Base-by-base conservation (phyloP, 2,797 vertebrate species). In the Sebastes iracundus region DNA sequence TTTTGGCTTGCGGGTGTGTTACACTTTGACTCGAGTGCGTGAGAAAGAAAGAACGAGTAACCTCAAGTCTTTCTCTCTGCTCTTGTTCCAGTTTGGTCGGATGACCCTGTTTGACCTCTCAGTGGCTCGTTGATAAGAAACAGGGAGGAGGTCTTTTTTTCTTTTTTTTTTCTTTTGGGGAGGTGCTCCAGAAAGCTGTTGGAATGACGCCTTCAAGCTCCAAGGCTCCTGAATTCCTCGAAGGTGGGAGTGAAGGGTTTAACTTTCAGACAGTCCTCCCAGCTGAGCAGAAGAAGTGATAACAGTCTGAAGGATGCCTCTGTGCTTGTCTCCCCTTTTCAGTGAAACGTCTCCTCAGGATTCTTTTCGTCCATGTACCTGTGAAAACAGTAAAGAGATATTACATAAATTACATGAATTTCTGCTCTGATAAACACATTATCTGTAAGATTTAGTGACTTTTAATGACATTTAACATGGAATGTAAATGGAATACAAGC, bases 161-260 rank as follows among this genome's bases (percentile, higher is more conserved):
- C 0, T 42, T 70, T 85, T 90, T 88, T 85, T 82, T 60, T 38
- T 38, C 35, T 38, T 38, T 38, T 6, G 12, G 78, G 80, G 74
- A 84, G 85, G 75, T 73, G 52, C 59, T 77, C 52, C 62, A 64
- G 84, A 79, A 82, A 82, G 65, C 68, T 82, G 72, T 79, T 83
- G 73, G 81, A 90, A 82, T 75, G 79, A 80, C 75, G 82, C 76
- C 87, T 83, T 86, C 66, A 73, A 81, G 53, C 66, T 91, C 87
- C 75, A 79, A 82, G 69, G 67, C 80, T 84, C 66, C 84, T 82
- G 78, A 93, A 93, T 92, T 95, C 92, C 86, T 94, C 76, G 74
- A 77, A 74, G 73, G 79, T 82, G 85, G 88, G 87, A 92, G 84
- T 90, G 78, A 53, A 75, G 32, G 69, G 32, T 38, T 71, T 79